These are phyloP conservation scores for Lithophane leautieri DNA, from an alignment of 2,888 invertebrate genomes.

Conservation along the genomic window DNA sequence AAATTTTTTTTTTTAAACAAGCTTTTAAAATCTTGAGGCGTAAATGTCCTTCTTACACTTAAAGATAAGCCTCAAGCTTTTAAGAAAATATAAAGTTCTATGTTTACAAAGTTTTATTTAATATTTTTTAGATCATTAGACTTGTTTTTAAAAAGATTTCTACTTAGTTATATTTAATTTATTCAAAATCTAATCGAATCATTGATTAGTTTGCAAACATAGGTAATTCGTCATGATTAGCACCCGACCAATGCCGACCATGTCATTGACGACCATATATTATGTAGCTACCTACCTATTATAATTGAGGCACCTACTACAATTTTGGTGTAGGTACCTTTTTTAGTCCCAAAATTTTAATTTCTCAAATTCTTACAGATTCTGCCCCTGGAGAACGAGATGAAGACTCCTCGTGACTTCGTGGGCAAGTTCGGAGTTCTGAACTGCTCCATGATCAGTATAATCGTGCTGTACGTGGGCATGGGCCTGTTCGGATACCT, in stretches of 20 bases:
- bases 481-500: slow-evolving; percentile 98
- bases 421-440: slow-evolving; percentile 95
- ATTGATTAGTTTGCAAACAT: background rate
- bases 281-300: no score
- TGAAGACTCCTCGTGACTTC: slow-evolving; percentile 96
- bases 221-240: background rate
- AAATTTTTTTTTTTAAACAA: no score
- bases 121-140: no score
- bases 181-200: background rate
- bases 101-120: no score
- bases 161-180: no score
- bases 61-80: no score
- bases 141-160: no score
- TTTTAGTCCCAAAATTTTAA: background rate
- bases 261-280: background rate
- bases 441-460: slow-evolving; percentile 95
- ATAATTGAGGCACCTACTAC: background rate
- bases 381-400: slow-evolving; percentile 97
- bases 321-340: background rate
- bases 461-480: slow-evolving; percentile 95
- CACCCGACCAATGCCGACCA: background rate
- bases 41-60: no score
- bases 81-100: no score
- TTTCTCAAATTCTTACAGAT: slow-evolving; percentile 90
- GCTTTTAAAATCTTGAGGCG: no score